A percentile compares a stretch with the other conserved stretches of the same genome.
Evolutionary conservation across 2,797 vertebrate genomes (phyloP).

Genomic region (Balearica regulorum): DNA sequence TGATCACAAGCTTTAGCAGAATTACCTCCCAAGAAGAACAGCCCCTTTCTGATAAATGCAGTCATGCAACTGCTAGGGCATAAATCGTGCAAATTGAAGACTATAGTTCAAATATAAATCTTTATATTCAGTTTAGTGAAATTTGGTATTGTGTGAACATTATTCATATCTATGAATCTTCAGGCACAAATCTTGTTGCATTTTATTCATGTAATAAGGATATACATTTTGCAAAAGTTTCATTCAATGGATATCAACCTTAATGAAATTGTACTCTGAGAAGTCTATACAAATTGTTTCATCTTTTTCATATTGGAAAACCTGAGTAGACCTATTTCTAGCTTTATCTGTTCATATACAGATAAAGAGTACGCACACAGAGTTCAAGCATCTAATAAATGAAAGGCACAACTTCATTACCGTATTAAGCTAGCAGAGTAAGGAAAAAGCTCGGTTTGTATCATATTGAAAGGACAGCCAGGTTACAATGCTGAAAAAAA

Average conservation of each 20-base stretch:
- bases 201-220: slow-evolving; percentile 50
- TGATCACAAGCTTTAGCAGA: slow-evolving; percentile 28
- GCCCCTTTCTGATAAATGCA: neutral
- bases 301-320: slow-evolving; percentile 39
- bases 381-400: neutral
- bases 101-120: neutral
- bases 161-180: slow-evolving; percentile 40
- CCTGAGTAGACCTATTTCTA: neutral
- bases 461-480: neutral
- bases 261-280: slow-evolving; percentile 69
- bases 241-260: slow-evolving; percentile 40
- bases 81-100: slow-evolving; percentile 44
- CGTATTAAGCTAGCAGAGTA: neutral
- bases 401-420: neutral
- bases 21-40: slow-evolving; percentile 42
- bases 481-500: neutral
- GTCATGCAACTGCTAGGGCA: neutral
- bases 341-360: neutral
- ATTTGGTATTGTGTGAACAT: slow-evolving; percentile 22
- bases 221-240: slow-evolving; percentile 37
- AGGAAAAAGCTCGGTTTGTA: neutral
- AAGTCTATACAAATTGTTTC: slow-evolving; percentile 50
- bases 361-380: neutral
- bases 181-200: slow-evolving; percentile 48
- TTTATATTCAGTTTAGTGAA: slow-evolving; percentile 43